Evolutionary conservation across 2,113 vertebrate species (phyloP), one percentile per base, ranked within the genome.

Genomic region (Pelmatolapia mariae): DNA sequence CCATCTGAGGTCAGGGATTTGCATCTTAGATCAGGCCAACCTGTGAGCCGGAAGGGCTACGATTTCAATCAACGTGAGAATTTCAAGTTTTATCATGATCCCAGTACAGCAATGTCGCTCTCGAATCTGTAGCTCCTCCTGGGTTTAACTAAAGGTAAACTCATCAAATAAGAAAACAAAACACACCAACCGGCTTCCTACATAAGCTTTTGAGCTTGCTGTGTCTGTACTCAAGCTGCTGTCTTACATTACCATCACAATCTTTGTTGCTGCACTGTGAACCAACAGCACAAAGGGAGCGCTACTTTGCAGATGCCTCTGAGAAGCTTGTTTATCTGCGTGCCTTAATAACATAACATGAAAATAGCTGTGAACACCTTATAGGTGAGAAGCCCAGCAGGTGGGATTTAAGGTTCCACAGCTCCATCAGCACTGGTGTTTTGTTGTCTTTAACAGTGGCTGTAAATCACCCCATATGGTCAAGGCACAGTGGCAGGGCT

Each of bases 381-480:
- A 36, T 7, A 43, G 53, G 31, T 85, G 80, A 80, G 57, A 61
- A 84, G 33, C 33, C 36, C 33, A 10, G 11, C 33, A 57, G 54
- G 80, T 22, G n/a, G 10, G 24, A 13, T 43, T 84, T 59, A 78
- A 56, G 83, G 53, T 76, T 56, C 24, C 12, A 24, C 71, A 36
- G 81, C 54, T 78, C 53, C 38, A 13, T 66, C 66, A 81, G 33
- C 87, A 47, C 52, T 80, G 53, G 78, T 76, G 80, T 38, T 66
- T 66, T 59, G n/a, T 66, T 38, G 31, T 36, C 38, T 66, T 38
- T 66, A 66, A 87, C 90, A 88, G 40, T 86, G 87, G 80, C 82
- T 40, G 88, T 88, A 89, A 91, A 95, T 92, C 90, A 89, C 29
- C 73, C 57, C 85, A 83, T 87, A 89, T 90, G 94, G 84, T 86